A percentile compares a stretch with the other conserved stretches of the same genome.
Conservation (phyloP, 1,140 invertebrate species). For the Sitodiplosis mosellana region DNA sequence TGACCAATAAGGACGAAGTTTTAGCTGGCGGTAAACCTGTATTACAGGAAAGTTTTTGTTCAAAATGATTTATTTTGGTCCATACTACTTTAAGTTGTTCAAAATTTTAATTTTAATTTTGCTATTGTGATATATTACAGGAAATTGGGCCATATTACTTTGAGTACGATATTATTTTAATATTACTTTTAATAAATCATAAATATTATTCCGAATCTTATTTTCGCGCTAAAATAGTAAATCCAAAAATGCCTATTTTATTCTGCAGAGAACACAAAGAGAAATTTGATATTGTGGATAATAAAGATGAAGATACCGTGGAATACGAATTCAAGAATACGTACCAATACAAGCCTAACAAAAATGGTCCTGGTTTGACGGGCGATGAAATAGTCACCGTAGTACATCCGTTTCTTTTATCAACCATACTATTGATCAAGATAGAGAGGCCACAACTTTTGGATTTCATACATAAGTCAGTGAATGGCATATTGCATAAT, state of each 20-base stretch:
- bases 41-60: too few species aligned
- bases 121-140: too few species aligned
- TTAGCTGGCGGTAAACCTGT: conserved; percentile 40
- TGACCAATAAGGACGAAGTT: conserved; percentile 62
- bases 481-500: conserved; percentile 39
- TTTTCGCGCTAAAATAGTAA: too few species aligned
- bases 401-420: conserved; percentile 5
- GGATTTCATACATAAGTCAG: conserved; percentile 32
- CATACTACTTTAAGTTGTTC: too few species aligned
- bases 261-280: conserved; percentile 55
- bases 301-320: conserved; percentile 46
- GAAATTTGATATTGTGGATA: conserved; percentile 49
- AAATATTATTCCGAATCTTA: too few species aligned
- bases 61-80: too few species aligned
- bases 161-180: too few species aligned
- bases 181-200: too few species aligned
- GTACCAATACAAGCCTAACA: conserved; percentile 38
- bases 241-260: too few species aligned
- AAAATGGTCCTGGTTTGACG: conserved; percentile 38
- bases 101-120: too few species aligned
- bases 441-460: conserved; percentile 39
- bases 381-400: conserved; percentile 38
- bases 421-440: conserved; percentile 28
- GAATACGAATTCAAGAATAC: conserved; percentile 41
- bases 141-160: conserved; percentile 60